These are phyloP conservation scores for Siniperca chuatsi DNA, from an alignment of 2,113 vertebrate genomes.

Conservation along the genomic window DNA sequence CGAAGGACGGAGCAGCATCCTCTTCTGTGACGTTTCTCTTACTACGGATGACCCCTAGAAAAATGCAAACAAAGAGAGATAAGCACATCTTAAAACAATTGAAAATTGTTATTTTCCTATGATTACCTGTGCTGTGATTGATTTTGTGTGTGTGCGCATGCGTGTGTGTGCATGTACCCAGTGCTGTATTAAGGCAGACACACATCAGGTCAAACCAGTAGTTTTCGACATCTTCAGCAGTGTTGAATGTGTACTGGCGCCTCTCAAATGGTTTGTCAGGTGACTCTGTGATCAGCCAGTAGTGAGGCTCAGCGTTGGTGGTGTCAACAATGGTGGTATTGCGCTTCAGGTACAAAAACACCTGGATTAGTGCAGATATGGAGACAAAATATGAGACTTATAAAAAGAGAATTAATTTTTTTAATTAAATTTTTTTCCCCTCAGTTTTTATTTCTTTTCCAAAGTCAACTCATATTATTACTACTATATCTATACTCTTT, in stretches of 20 bases:
- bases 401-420: neutral
- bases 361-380: slow-evolving; percentile 75
- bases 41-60: slow-evolving; percentile 64
- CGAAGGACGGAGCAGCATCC: slow-evolving; percentile 38
- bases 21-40: slow-evolving; percentile 40
- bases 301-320: slow-evolving; percentile 93
- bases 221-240: slow-evolving; percentile 89
- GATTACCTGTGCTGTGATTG: too few relatives aligned
- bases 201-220: slow-evolving; percentile 98
- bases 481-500: too few relatives aligned
- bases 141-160: neutral
- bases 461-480: neutral
- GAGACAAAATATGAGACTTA: neutral
- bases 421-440: too few relatives aligned
- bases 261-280: slow-evolving; percentile 87
- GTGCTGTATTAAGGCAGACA: slow-evolving; percentile 95
- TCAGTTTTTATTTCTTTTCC: neutral
- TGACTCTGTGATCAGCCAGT: slow-evolving; percentile 90
- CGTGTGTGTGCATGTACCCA: slow-evolving; percentile 83
- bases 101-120: too few relatives aligned
- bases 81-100: neutral
- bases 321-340: slow-evolving; percentile 91
- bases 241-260: slow-evolving; percentile 86
- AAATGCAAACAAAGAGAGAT: slow-evolving; percentile 9
- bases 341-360: slow-evolving; percentile 91